phyloP scores from a whole-genome alignment of 1,140 invertebrate species.

The Drosophila hydei region DNA sequence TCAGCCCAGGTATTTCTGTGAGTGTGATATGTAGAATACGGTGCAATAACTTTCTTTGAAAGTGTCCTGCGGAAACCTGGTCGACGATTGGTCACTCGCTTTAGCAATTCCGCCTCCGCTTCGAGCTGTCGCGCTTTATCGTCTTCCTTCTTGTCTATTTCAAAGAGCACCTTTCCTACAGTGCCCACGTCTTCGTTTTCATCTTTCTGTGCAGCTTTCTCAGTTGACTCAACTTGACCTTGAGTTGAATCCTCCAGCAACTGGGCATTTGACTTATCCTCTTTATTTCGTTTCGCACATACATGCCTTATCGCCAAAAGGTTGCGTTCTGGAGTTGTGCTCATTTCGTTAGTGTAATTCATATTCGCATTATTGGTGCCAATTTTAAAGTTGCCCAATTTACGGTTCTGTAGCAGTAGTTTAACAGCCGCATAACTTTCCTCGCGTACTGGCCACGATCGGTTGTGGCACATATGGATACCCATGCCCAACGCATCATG shows the following conservation, averaged over 20 bases:
- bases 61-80: not conserved
- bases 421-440: slow-evolving; percentile 24
- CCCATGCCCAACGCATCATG: slow-evolving; percentile 5
- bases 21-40: slow-evolving; percentile 47
- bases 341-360: not conserved
- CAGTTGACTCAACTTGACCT: too few relatives aligned
- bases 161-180: slow-evolving; percentile 38
- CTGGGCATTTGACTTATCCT: too few relatives aligned
- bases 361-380: not conserved
- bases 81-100: slow-evolving; percentile 3
- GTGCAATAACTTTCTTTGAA: slow-evolving; percentile 52
- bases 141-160: slow-evolving; percentile 23
- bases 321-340: not conserved
- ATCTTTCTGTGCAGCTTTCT: not conserved
- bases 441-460: slow-evolving; percentile 26
- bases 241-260: too few relatives aligned
- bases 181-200: slow-evolving; percentile 10
- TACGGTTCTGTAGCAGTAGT: slow-evolving; percentile 11
- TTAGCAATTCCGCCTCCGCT: slow-evolving; percentile 33
- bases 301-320: not conserved
- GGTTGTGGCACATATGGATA: not conserved
- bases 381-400: not conserved
- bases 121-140: not conserved
- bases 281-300: too few relatives aligned
- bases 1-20: slow-evolving; percentile 62